Conservation (phyloP, 1,140 invertebrate species). For the Cotesia typhae region DNA sequence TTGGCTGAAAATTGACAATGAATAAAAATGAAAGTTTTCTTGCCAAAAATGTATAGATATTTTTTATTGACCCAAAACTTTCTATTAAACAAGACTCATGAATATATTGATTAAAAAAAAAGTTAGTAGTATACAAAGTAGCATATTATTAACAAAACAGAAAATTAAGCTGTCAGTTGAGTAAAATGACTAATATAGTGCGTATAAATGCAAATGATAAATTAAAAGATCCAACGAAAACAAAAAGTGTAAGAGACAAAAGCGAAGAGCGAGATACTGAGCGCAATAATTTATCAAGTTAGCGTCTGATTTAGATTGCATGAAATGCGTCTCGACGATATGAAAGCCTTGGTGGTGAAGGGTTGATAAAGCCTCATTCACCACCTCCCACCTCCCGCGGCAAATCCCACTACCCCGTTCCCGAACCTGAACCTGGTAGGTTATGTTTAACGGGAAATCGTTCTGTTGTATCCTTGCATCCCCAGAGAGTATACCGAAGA, state of each 20-base stretch:
- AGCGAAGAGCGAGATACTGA: no score
- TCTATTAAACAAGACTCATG: no score
- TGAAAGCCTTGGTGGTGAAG: conserved; percentile 51
- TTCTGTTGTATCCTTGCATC: conserved; percentile 36
- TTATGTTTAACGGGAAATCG: conserved; percentile 46
- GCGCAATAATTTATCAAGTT: conserved; percentile 20
- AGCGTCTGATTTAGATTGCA: conserved; percentile 17
- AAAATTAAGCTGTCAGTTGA: background rate
- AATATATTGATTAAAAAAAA: no score
- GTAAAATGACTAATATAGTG: background rate
- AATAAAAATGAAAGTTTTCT: no score
- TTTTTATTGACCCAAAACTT: no score
- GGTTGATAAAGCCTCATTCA: conserved; percentile 54
- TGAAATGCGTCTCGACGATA: conserved; percentile 36
- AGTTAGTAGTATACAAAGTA: no score
- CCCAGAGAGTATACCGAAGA: conserved; percentile 42
- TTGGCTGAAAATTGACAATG: no score
- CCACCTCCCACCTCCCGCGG: background rate
- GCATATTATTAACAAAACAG: background rate
- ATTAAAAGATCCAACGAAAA: background rate
- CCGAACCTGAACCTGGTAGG: background rate
- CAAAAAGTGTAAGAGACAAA: no score
- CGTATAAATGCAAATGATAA: background rate
- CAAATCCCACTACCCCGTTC: background rate
- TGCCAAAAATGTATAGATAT: no score